phyloP scores from a whole-genome alignment of 2,888 invertebrate species.

The Ashinkailepas kermadecensis region DNA sequence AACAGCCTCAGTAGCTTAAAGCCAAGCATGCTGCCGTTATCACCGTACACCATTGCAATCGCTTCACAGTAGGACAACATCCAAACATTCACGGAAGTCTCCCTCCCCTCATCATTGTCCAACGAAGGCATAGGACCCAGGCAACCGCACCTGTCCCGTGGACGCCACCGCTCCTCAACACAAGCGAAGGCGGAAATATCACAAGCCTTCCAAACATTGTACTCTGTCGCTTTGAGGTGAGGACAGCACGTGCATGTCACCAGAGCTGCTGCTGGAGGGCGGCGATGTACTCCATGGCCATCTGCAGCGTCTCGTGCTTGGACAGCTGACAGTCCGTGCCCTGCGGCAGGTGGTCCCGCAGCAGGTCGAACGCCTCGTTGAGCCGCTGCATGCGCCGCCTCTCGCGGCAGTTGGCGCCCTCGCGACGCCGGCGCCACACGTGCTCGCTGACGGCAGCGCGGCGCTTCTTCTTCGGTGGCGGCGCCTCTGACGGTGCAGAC shows the following conservation, averaged over 20 bases:
- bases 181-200: no score
- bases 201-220: no score
- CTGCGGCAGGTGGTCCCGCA: neutral
- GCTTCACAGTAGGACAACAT: no score
- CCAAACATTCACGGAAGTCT: no score
- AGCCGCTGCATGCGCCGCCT: conserved; percentile 6
- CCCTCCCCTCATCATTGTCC: no score
- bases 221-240: no score
- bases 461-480: neutral
- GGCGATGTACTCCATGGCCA: conserved; percentile 11
- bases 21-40: no score
- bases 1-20: no score
- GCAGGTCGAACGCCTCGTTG: conserved; percentile 9
- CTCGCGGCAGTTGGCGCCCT: conserved; percentile 5
- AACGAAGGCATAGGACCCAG: no score
- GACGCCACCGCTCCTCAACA: no score
- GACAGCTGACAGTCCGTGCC: neutral
- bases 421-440: neutral
- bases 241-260: neutral
- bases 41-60: no score
- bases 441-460: neutral
- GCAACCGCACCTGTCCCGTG: no score
- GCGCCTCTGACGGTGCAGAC: neutral
- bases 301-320: conserved; percentile 13
- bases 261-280: neutral